These are phyloP conservation scores for Phalacrocorax carbo DNA, from an alignment of 2,113 vertebrate species.

Conservation along the genomic window DNA sequence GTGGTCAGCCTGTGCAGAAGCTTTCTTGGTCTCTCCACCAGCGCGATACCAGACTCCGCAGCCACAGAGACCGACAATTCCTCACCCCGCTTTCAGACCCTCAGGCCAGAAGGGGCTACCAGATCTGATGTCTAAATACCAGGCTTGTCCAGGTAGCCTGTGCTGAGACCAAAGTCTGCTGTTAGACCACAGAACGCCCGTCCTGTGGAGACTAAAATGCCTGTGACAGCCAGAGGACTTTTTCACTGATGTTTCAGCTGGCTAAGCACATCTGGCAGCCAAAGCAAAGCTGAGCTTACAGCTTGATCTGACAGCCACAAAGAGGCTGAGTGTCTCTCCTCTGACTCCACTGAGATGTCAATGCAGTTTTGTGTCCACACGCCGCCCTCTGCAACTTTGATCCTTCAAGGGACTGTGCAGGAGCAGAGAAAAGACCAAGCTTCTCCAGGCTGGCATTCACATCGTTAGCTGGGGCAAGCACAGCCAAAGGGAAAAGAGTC, in stretches of 20 bases:
- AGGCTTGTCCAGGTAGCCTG: not conserved
- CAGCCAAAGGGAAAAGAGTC: not conserved
- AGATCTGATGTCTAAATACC: not conserved
- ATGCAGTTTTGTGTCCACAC: too few species aligned
- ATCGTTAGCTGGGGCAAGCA: fast-evolving
- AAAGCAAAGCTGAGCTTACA: not conserved
- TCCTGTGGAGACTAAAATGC: not conserved
- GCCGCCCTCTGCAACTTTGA: not conserved
- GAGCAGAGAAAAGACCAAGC: not conserved
- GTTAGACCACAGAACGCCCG: not conserved
- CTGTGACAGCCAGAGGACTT: not conserved
- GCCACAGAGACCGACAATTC: not conserved
- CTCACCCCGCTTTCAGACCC: not conserved
- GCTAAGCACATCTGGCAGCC: not conserved
- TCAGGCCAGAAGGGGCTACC: not conserved
- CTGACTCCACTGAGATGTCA: not conserved
- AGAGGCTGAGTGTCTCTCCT: not conserved
- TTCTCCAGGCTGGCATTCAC: not conserved
- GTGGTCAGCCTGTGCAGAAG: not conserved
- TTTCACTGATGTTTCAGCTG: not conserved
- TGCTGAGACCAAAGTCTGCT: not conserved
- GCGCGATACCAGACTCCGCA: not conserved
- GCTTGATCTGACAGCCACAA: not conserved
- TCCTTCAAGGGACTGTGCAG: not conserved
- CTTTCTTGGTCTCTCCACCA: not conserved